A percentile compares a stretch with the other conserved stretches of the same genome.
These are phyloP conservation scores for Crotalus tigris DNA, from an alignment of 2,113 vertebrate species.

Conservation along the genomic window DNA sequence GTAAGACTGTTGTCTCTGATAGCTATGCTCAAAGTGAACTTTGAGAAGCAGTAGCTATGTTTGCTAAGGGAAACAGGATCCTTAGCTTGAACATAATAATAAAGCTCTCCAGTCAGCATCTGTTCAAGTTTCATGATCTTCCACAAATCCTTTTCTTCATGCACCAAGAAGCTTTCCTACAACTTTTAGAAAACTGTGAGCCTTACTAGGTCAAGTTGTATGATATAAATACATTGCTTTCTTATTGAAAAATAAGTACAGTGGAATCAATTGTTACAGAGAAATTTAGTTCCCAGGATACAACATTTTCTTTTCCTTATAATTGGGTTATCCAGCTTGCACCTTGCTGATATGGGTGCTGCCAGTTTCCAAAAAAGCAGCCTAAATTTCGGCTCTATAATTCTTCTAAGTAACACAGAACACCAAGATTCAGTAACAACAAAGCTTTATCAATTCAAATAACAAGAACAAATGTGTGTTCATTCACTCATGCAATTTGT, in stretches of 20 bases:
- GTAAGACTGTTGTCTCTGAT: not conserved
- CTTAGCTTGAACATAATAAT: not conserved
- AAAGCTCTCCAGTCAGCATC: not conserved
- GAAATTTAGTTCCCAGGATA: not conserved
- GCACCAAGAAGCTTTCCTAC: not conserved
- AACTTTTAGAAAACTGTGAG: not conserved
- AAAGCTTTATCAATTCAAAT: not conserved
- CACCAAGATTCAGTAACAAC: not conserved
- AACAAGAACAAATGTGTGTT: not conserved
- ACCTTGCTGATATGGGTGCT: not conserved
- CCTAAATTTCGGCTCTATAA: not conserved
- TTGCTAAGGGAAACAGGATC: not conserved
- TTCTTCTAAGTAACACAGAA: not conserved
- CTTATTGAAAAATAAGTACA: not conserved
- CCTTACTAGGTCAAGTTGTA: not conserved
- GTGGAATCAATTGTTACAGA: not conserved
- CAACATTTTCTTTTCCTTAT: not conserved
- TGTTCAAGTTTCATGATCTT: not conserved
- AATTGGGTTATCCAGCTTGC: not conserved
- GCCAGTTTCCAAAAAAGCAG: not conserved
- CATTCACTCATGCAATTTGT: not conserved
- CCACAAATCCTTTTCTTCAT: not conserved
- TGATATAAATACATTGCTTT: not conserved
- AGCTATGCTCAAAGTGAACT: not conserved
- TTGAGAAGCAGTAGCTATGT: not conserved